These are phyloP conservation scores for Lasioglossum zephyrum DNA, from an alignment of 2,888 invertebrate genomes.

Conservation along the genomic window DNA sequence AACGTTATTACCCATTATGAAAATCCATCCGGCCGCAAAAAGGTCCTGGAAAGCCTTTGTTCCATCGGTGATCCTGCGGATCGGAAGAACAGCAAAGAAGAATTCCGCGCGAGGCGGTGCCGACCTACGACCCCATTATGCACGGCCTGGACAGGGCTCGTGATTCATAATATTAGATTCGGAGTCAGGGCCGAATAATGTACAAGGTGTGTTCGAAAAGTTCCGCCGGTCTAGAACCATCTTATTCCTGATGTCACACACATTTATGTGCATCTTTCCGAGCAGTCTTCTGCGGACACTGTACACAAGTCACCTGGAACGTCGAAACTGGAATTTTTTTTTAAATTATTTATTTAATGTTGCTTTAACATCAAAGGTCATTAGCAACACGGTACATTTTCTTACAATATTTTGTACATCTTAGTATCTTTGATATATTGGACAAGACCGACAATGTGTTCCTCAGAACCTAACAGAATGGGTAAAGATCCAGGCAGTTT, in stretches of 20 bases:
- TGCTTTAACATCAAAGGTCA: too few relatives aligned
- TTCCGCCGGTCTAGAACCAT: background rate
- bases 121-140: constrained; percentile 77
- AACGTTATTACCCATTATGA: constrained; percentile 49
- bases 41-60: constrained; percentile 51
- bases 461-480: too few relatives aligned
- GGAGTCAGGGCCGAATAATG: constrained; percentile 75
- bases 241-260: background rate
- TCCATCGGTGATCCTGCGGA: constrained; percentile 30
- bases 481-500: too few relatives aligned
- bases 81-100: constrained; percentile 52
- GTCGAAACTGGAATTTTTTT: too few relatives aligned
- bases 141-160: constrained; percentile 71
- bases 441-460: too few relatives aligned
- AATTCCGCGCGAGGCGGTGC: constrained; percentile 71
- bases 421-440: too few relatives aligned
- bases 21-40: constrained; percentile 40
- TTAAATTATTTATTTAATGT: too few relatives aligned
- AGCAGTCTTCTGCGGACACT: too few relatives aligned
- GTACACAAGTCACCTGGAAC: too few relatives aligned
- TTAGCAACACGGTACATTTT: too few relatives aligned
- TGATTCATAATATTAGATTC: constrained; percentile 79
- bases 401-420: too few relatives aligned
- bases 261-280: background rate
- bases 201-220: constrained; percentile 65